Conservation (phyloP, 35 echinoderm and acorn worm genomes). For the Ophioderma brevispina region DNA sequence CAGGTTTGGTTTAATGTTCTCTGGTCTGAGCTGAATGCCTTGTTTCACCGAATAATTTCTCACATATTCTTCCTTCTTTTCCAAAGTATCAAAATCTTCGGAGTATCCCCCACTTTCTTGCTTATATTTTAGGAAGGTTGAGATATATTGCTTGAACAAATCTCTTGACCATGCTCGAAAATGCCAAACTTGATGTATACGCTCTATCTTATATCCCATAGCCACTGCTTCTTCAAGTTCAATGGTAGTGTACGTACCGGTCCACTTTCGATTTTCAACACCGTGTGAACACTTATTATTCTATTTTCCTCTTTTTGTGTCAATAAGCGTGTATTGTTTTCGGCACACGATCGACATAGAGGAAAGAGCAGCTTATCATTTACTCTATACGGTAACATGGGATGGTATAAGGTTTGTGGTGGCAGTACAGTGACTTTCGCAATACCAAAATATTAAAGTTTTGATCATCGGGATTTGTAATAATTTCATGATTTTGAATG, state of each 20-base stretch:
- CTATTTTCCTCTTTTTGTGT: neutral
- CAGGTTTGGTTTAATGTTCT: slow-evolving; percentile 12
- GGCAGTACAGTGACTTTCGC: slow-evolving; percentile 19
- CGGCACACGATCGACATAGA: slow-evolving; percentile 25
- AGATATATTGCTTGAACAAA: slow-evolving; percentile 51
- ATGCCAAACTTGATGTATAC: slow-evolving; percentile 39
- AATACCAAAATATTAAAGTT: slow-evolving; percentile 26
- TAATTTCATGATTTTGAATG: slow-evolving; percentile 44
- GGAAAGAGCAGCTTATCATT: slow-evolving; percentile 41
- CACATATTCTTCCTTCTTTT: slow-evolving; percentile 16
- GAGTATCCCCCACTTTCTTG: slow-evolving; percentile 17
- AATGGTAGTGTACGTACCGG: slow-evolving; percentile 25
- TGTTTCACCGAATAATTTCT: slow-evolving; percentile 2
- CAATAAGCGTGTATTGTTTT: neutral
- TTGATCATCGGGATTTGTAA: slow-evolving; percentile 8
- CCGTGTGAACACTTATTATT: slow-evolving; percentile 9
- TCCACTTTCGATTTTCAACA: neutral
- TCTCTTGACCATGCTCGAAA: slow-evolving; percentile 6
- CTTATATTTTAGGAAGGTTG: slow-evolving; percentile 46
- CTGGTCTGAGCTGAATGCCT: slow-evolving; percentile 17
- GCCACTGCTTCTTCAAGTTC: slow-evolving; percentile 48
- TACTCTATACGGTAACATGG: slow-evolving; percentile 10
- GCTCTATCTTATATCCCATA: slow-evolving; percentile 15
- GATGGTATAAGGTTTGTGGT: slow-evolving; percentile 30
- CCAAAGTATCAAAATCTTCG: slow-evolving; percentile 6